These are phyloP conservation scores for Cerceris ruficornis DNA, from an alignment of 2,888 invertebrate genomes.

Conservation along the genomic window DNA sequence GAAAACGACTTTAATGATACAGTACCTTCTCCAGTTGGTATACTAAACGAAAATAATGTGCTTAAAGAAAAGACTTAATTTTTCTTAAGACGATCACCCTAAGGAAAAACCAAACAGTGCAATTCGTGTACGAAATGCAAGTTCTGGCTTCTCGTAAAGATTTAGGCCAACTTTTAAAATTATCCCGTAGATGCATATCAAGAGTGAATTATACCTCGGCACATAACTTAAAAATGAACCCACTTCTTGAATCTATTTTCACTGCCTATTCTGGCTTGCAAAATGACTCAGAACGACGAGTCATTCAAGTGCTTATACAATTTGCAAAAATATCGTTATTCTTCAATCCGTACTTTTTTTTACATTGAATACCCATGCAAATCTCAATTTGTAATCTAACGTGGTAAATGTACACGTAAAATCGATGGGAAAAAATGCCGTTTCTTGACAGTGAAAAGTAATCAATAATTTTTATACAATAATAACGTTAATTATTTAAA, in stretches of 20 bases:
- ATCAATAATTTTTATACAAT: no score
- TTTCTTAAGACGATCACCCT: not conserved
- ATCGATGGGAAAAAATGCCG: no score
- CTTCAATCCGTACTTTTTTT: not conserved
- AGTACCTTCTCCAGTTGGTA: not conserved
- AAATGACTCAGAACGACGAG: no score
- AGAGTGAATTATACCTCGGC: constrained; percentile 1
- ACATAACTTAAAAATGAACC: not conserved
- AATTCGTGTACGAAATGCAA: constrained; percentile 43
- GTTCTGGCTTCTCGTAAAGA: constrained; percentile 63
- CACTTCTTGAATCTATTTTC: not conserved
- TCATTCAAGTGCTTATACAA: no score
- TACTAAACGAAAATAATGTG: not conserved
- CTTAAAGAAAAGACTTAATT: not conserved
- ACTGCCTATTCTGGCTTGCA: not conserved
- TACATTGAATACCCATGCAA: not conserved
- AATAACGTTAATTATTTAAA: no score
- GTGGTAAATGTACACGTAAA: no score
- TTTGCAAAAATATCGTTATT: not conserved
- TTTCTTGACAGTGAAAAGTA: no score
- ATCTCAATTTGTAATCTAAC: no score
- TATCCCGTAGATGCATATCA: constrained; percentile 53
- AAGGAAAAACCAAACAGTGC: not conserved
- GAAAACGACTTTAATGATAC: no score
- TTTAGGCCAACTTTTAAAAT: constrained; percentile 48